Evolutionary conservation across 2,797 vertebrate species (phyloP), one percentile per base, ranked within the genome.

Genomic region (Anabacerthia variegaticeps): DNA sequence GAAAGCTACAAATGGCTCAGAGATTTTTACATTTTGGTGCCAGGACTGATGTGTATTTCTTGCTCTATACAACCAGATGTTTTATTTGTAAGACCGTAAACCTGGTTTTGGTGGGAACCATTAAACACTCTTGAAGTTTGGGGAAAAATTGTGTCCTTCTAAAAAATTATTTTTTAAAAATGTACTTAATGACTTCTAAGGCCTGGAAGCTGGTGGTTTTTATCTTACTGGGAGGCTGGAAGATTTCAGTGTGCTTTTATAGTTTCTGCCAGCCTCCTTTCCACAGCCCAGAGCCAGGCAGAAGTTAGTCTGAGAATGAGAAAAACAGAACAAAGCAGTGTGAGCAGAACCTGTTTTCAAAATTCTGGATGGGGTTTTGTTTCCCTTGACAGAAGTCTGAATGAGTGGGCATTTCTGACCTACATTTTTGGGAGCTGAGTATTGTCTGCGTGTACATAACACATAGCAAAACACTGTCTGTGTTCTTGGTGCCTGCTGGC

Each of bases 351-450:
- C 56, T 62, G 72, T 59, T 89, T 59, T 85, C 63, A 68, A 83
- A 89, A 58, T 88, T 83, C 43, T 94, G 88, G 75, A 80, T 62
- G 56, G 51, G 48, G 34, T 71, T 95, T 95, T 89, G 63, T 88
- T 95, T 92, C 76, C 72, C 63, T 68, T 72, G 32, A 66, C 59
- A 59, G 22, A 55, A 67, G 34, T 19, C 74, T 69, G 83, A 71
- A 41, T 46, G 82, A 59, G 36, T 6, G 82, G 69, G 44, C 63
- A 94, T 81, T 88, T 74, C 81, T 85, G 75, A 55, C 20, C 61
- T 43, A 11, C 61, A 8, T 71, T 65, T 93, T 43, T 37, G 85
- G 72, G 72, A 81, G 41, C 76, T 77, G 83, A 90, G 51, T 79
- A 5, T 12, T 43, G 85, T 83, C 85, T 93, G 52, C 77, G 88